A percentile compares a stretch with the other conserved stretches of the same genome.
These are phyloP conservation scores for Eupristina koningsbergeri DNA, from an alignment of 1,140 invertebrate genomes.

Conservation along the genomic window DNA sequence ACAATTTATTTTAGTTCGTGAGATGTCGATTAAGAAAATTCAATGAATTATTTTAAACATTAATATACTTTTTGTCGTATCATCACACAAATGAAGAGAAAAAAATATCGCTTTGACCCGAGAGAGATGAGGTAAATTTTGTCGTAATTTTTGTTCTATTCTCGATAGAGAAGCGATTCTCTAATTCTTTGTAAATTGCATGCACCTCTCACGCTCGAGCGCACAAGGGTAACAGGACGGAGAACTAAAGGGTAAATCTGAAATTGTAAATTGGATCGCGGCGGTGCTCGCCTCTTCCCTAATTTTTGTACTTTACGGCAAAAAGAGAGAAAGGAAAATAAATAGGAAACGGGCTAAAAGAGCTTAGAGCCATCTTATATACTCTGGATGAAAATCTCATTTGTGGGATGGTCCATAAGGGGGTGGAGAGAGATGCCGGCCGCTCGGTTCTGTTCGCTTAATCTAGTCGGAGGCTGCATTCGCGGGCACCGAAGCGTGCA, in stretches of 20 bases:
- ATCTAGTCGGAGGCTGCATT: slow-evolving; percentile 38
- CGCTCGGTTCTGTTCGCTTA: slow-evolving; percentile 23
- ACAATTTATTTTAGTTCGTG: no score
- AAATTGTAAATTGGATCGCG: slow-evolving; percentile 7
- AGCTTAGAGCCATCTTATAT: slow-evolving; percentile 24
- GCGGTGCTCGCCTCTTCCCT: neutral
- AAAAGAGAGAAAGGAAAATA: slow-evolving; percentile 2
- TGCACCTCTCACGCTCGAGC: neutral
- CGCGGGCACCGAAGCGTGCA: slow-evolving; percentile 34
- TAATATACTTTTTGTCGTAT: no score
- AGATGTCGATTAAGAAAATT: no score
- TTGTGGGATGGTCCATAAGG: slow-evolving; percentile 14
- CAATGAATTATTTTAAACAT: no score
- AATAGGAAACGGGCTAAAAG: slow-evolving; percentile 18
- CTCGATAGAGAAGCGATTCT: neutral
- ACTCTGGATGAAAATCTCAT: slow-evolving; percentile 37
- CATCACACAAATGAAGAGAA: neutral
- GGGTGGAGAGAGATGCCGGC: neutral
- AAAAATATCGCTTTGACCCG: neutral
- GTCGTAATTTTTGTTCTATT: neutral
- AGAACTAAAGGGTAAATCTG: neutral
- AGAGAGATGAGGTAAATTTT: neutral
- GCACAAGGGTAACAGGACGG: neutral
- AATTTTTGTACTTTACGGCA: neutral
- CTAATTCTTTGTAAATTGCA: neutral